Conservation (phyloP, 2,113 vertebrate species). For the Paramormyrops kingsleyae region DNA sequence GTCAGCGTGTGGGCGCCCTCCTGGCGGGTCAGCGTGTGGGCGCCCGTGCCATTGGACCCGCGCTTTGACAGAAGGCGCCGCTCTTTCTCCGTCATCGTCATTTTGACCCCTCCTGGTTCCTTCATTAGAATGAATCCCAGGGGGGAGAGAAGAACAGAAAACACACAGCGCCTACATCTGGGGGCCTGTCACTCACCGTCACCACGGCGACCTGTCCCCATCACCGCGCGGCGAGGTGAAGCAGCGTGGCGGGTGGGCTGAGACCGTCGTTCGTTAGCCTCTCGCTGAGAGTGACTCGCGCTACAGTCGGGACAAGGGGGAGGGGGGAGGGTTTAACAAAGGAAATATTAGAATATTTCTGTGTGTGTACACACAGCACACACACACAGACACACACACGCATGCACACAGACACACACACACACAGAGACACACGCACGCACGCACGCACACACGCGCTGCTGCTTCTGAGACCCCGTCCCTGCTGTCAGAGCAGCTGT, state of each 20-base stretch:
- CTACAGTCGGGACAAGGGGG: background rate
- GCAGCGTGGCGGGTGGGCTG: background rate
- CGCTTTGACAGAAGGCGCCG: background rate
- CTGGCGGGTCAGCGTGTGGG: too few species aligned
- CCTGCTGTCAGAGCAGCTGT: conserved; percentile 4
- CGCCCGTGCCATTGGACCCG: background rate
- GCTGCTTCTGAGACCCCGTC: background rate
- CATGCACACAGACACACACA: background rate
- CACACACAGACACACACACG: background rate
- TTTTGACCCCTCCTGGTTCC: background rate
- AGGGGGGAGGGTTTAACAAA: background rate
- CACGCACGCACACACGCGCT: background rate
- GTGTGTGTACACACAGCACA: background rate
- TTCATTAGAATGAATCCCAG: conserved; percentile 1
- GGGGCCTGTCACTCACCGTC: background rate
- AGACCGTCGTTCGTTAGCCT: conserved; percentile 11
- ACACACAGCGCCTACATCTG: background rate
- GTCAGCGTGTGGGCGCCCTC: too few species aligned
- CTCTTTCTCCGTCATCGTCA: background rate
- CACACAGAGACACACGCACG: background rate
- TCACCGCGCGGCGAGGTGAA: background rate
- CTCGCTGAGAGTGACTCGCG: conserved; percentile 10
- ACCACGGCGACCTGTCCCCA: conserved; percentile 6
- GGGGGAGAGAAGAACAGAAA: background rate
- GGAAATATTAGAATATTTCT: background rate